phyloP scores from a whole-genome alignment of 2,113 vertebrate genomes.

The Cisticola juncidis region DNA sequence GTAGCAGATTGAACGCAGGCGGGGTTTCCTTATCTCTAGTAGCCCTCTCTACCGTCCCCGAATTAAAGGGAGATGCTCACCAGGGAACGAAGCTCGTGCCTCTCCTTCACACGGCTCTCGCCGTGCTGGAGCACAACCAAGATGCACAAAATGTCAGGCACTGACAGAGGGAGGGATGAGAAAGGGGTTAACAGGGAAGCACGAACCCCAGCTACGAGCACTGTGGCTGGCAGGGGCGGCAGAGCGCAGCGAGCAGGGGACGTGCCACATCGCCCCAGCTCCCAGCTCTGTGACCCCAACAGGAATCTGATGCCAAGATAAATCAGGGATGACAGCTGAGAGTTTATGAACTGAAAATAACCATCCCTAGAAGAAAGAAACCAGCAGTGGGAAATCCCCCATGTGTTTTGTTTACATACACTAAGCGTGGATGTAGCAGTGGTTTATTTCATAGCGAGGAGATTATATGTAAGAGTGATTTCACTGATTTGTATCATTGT shows the following conservation, averaged over 20 bases:
- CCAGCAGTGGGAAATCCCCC: slow-evolving; percentile 18
- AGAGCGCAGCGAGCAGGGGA: neutral
- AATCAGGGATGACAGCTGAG: neutral
- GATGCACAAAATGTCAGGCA: slow-evolving; percentile 40
- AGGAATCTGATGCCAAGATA: neutral
- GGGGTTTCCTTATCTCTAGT: neutral
- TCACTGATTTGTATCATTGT: neutral
- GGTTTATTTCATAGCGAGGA: neutral
- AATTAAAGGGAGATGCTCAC: neutral
- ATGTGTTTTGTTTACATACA: slow-evolving; percentile 32
- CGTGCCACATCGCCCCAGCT: neutral
- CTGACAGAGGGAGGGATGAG: neutral
- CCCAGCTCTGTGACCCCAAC: neutral
- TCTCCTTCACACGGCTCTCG: neutral
- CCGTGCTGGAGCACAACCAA: neutral
- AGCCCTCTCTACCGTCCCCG: neutral
- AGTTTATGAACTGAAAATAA: slow-evolving; percentile 60
- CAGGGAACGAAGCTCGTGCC: neutral
- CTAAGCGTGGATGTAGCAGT: neutral
- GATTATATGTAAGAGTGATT: neutral
- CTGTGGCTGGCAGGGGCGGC: neutral
- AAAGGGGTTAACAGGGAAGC: neutral
- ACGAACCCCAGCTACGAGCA: neutral
- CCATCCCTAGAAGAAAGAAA: slow-evolving; percentile 6
- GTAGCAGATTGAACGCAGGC: neutral